These are phyloP conservation scores for Alaudala cheleensis DNA, from an alignment of 2,113 vertebrate species.

Conservation along the genomic window DNA sequence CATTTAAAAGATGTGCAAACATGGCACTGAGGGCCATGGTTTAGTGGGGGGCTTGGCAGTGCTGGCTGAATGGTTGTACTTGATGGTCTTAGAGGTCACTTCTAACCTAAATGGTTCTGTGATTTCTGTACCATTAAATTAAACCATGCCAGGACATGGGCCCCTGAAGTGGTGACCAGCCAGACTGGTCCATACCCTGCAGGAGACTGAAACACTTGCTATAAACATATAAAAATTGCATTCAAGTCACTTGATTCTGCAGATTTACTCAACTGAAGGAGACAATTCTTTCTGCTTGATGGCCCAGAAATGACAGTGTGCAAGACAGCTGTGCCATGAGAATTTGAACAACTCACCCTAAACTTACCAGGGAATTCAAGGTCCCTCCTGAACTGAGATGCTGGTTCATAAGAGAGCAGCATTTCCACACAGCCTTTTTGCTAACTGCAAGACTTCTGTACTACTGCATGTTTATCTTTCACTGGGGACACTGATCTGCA, in stretches of 20 bases:
- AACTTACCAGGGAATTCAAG: background rate
- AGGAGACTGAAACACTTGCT: background rate
- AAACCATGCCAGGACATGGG: background rate
- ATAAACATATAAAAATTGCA: background rate
- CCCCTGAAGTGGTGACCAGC: background rate
- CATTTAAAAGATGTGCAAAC: background rate
- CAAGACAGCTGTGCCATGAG: background rate
- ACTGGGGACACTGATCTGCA: background rate
- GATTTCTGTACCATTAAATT: background rate
- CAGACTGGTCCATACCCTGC: background rate
- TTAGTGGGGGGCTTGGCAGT: background rate
- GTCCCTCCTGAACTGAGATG: background rate
- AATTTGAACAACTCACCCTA: background rate
- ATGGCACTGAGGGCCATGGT: no score
- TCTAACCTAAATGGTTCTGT: background rate
- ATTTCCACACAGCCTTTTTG: background rate
- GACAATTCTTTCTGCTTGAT: background rate
- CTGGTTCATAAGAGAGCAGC: background rate
- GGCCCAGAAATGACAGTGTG: background rate
- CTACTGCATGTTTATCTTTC: background rate
- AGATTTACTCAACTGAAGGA: background rate
- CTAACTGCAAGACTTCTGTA: background rate
- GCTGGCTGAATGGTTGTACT: background rate
- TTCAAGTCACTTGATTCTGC: background rate
- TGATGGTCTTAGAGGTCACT: fast-evolving